Evolutionary conservation across 2,797 vertebrate species (phyloP).

Genomic region (Gymnoscopelus microlampas): DNA sequence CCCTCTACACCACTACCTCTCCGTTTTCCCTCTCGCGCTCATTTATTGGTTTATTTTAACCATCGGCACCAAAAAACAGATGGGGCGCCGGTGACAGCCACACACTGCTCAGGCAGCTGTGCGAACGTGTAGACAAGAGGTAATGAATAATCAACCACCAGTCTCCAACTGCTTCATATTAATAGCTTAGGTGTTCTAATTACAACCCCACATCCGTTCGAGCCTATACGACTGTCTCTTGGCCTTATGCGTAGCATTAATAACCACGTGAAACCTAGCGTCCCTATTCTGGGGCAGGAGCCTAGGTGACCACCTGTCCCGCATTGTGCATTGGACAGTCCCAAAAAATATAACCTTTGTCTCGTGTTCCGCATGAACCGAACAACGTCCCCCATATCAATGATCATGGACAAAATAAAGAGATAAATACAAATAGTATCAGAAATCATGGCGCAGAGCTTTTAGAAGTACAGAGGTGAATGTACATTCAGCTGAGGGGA

Average conservation of each 20-base stretch:
- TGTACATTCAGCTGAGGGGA: no score
- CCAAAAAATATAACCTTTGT: no score
- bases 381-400: no score
- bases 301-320: no score
- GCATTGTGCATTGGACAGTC: no score
- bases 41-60: constrained; percentile 69
- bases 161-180: constrained; percentile 81
- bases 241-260: constrained; percentile 20
- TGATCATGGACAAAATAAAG: no score
- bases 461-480: no score
- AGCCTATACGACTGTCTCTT: constrained; percentile 49
- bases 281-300: no score
- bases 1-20: neutral
- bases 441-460: no score
- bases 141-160: constrained; percentile 84
- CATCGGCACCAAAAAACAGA: constrained; percentile 73
- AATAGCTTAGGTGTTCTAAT: constrained; percentile 85
- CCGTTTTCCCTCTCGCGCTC: constrained; percentile 32
- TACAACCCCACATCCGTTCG: constrained; percentile 73
- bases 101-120: constrained; percentile 83
- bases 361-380: no score
- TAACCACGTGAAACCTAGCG: no score
- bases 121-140: constrained; percentile 79
- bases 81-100: constrained; percentile 73
- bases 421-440: no score